Evolutionary conservation across 2,113 vertebrate species (phyloP), one percentile per base, ranked within the genome.

Genomic region (Grallaria varia): DNA sequence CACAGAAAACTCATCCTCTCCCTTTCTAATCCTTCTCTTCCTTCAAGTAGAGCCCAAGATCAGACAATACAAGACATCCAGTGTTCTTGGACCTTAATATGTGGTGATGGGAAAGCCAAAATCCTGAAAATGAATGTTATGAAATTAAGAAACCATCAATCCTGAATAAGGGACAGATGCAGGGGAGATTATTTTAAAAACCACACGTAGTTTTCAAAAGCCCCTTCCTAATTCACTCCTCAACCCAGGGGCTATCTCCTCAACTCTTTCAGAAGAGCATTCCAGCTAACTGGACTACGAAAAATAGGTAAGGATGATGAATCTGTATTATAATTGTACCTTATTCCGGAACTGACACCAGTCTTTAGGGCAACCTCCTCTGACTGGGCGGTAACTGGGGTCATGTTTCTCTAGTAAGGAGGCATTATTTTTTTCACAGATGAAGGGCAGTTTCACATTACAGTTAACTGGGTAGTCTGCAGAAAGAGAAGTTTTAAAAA

Each of bases 361-460:
- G 10, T 6, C 15, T 8, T 94, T 91, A 49, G 91, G 98, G 88
- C 99, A 99, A 7, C 97, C 94, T 74, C 86, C 92, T 74, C 97
- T 97, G 20, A 66, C 87, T 39, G 98, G 97, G 7, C 71, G 96
- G 53, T 98, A 97, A 77, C 97, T 97, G 93, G 97, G 96, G 64
- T 98, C 97, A 2, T 98, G 97, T 55, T 81, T 98, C 96, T 99
- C 99, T 82, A 99, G 96, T 37, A 98, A 97, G 31, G 99, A 99
- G 66, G 97, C 76, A 82, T 99, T 99, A 55, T 98, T 90, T 87
- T 96, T 99, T 97, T 99, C 98, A 92, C 99, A 99, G 91, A 99
- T 97, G 93, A 99, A 99, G 2, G 99, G 97, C 80, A 98, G 96
- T 27, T 97, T 98, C 78, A 89, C 50, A 6, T 88, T 95, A 95